A percentile compares a stretch with the other conserved stretches of the same genome.
These are phyloP conservation scores for Cryptophagus acutangulus DNA, from an alignment of 2,888 invertebrate species.

Conservation along the genomic window DNA sequence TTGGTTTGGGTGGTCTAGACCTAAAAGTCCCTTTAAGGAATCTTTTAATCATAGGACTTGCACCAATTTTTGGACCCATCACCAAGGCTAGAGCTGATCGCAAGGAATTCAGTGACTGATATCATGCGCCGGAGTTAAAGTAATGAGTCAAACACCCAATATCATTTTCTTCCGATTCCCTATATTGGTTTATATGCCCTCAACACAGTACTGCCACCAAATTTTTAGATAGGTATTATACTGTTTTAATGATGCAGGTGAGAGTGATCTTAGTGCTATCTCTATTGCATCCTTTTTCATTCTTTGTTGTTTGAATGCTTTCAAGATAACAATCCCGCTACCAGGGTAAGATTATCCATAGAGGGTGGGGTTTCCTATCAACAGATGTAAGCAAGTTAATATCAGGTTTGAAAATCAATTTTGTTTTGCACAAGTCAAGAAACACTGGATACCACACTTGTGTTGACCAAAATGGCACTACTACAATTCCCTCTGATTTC, in stretches of 20 bases:
- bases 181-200: slow-evolving; percentile 5
- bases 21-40: slow-evolving; percentile 25
- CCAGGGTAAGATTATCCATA: slow-evolving; percentile 3
- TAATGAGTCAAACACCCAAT: slow-evolving; percentile 5
- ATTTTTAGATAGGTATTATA: slow-evolving; percentile 7
- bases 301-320: slow-evolving; percentile 1
- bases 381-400: neutral
- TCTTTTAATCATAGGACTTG: slow-evolving; percentile 20
- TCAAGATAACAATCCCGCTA: neutral
- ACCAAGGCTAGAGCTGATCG: slow-evolving; percentile 9
- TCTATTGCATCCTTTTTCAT: slow-evolving; percentile 6
- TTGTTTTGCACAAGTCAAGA: neutral
- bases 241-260: slow-evolving; percentile 4
- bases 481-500: slow-evolving; percentile 1
- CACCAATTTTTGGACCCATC: slow-evolving; percentile 14
- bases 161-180: slow-evolving; percentile 3
- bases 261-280: slow-evolving; percentile 10
- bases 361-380: neutral
- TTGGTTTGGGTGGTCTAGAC: slow-evolving; percentile 21
- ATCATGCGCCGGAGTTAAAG: neutral
- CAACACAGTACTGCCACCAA: slow-evolving; percentile 4
- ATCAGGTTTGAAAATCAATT: neutral
- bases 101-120: slow-evolving; percentile 9
- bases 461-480: slow-evolving; percentile 2
- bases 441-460: slow-evolving; percentile 1